Conservation (phyloP, 2,797 vertebrate species). For the Coranthus polyacanthus region DNA sequence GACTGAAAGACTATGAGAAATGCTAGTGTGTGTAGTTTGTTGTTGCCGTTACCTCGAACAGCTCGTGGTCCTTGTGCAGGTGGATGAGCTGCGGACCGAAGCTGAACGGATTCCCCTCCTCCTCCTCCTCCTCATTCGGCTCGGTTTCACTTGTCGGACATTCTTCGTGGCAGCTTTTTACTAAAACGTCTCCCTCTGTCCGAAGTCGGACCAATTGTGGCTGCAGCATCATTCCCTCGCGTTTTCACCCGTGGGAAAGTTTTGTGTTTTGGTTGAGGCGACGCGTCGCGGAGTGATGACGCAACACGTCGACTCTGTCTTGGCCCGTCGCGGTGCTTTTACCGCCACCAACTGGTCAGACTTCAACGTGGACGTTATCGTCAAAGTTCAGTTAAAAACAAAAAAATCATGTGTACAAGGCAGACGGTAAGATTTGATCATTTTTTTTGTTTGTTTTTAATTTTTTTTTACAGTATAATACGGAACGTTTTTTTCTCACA, state of each 20-base stretch:
- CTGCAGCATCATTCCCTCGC: constrained; percentile 55
- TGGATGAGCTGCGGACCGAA: constrained; percentile 78
- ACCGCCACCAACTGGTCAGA: constrained; percentile 35
- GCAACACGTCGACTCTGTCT: no score
- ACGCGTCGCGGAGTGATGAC: constrained; percentile 50
- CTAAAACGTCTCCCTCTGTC: not conserved
- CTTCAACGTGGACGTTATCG: not conserved
- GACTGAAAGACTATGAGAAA: no score
- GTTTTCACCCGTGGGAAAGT: not conserved
- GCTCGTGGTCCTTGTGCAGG: constrained; percentile 80
- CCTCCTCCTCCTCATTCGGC: constrained; percentile 22
- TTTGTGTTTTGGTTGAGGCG: constrained; percentile 13
- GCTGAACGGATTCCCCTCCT: constrained; percentile 69
- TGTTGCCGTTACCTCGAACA: constrained; percentile 81
- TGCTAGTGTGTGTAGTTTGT: no score
- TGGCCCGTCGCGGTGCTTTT: no score
- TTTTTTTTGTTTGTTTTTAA: no score
- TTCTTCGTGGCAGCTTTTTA: constrained; percentile 12
- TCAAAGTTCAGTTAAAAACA: no score
- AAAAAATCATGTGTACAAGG: no score
- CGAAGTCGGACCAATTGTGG: constrained; percentile 31
- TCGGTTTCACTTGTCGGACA: constrained; percentile 12
- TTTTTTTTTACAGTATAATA: no score
- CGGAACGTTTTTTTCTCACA: no score
- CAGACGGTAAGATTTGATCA: no score